Conservation (phyloP, 2,797 vertebrate species). For the Catostomus latipinnis region DNA sequence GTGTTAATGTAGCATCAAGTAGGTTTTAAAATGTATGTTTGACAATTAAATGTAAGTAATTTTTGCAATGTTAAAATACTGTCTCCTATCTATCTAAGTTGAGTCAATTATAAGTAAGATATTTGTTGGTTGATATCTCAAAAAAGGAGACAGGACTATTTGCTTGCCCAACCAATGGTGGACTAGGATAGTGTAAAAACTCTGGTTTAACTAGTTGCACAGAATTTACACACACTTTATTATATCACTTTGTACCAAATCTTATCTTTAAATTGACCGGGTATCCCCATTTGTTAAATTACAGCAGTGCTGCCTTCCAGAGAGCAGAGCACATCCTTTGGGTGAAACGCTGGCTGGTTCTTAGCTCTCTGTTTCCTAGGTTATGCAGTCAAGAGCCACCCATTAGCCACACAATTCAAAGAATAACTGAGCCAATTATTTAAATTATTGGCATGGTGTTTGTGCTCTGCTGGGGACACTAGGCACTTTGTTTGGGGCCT, state of each 20-base stretch:
- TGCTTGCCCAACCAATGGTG: too few relatives aligned
- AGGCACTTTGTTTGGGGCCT: slow-evolving; percentile 63
- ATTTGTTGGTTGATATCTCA: too few relatives aligned
- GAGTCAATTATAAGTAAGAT: too few relatives aligned
- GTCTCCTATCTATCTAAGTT: too few relatives aligned
- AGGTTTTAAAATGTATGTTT: too few relatives aligned
- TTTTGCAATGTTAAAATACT: too few relatives aligned
- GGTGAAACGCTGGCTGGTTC: slow-evolving; percentile 37
- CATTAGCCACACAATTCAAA: slow-evolving; percentile 62
- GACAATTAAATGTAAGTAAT: too few relatives aligned
- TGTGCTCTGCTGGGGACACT: slow-evolving; percentile 61
- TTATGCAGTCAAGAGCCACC: slow-evolving; percentile 45
- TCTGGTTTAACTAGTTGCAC: too few relatives aligned
- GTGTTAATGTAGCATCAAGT: too few relatives aligned
- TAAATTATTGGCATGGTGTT: slow-evolving; percentile 62
- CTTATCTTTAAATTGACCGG: not conserved
- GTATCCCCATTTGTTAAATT: not conserved
- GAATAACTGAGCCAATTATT: slow-evolving; percentile 70
- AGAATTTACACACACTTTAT: too few relatives aligned
- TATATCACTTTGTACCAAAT: not conserved
- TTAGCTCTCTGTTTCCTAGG: slow-evolving; percentile 44
- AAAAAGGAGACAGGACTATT: too few relatives aligned
- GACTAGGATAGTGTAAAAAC: too few relatives aligned
- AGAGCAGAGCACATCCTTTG: slow-evolving; percentile 23
- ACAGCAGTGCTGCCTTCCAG: not conserved